Evolutionary conservation across 2,113 vertebrate genomes (phyloP), one percentile per base, ranked within the genome.

Genomic region (Tetraodon nigroviridis): DNA sequence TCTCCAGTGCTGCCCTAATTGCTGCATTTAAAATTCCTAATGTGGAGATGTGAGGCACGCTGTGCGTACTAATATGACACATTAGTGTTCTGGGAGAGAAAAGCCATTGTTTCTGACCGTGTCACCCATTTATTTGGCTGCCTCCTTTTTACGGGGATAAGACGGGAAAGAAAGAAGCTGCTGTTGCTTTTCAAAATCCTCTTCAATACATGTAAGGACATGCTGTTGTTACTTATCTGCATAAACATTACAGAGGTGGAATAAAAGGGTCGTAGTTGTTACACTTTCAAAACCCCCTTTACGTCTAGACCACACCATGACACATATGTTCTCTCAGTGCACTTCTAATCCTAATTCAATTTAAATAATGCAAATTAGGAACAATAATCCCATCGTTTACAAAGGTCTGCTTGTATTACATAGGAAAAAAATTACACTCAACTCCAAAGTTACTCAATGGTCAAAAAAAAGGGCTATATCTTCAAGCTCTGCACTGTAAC

Each of bases 1-100:
- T 78, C 76, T 75, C 66, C 72, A 67, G 72, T 58, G 41, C 63
- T 73, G 60, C 72, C 73, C 78, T 90, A 89, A 91, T 89, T 86
- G 81, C 76, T 80, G 69, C 79, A 81, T 89, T 88, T 88, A 90
- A 88, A 86, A 83, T 76, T 79, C 71, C 58, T 83, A 87, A 89
- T 88, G 85, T 73, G 70, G 76, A 72, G 79, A 89, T 89, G 79
- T 87, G 83, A 86, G 72, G 75, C 46, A 7, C 57, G 76, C 67
- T 64, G 41, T 76, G 75, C 53, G 67, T 69, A 77, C 72, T 72
- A 78, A 85, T 81, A 75, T 19, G 46, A 48, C 58, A 59, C 61
- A 62, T 61, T 78, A 52, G 59, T 64, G 73, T 75, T 84, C 67
- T 64, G 57, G 58, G 44, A 61, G 45, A 42, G 32, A 53, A 67